Percentiles rank a stretch among this genome's conserved stretches.
Conservation (phyloP, 1,140 invertebrate genomes). For the Achatina immaculata region DNA sequence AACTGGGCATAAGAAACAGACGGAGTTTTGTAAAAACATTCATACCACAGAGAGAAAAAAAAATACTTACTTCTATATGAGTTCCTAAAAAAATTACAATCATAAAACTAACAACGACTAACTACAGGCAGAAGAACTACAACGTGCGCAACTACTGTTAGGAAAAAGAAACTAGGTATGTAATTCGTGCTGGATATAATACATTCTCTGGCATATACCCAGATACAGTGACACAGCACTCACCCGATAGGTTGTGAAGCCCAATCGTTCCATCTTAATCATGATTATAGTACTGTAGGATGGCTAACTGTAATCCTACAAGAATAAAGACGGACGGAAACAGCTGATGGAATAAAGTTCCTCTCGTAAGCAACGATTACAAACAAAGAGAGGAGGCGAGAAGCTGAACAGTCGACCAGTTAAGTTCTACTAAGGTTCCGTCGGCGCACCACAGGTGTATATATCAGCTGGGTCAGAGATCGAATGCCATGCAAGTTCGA, state of each 20-base stretch:
- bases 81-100: no score
- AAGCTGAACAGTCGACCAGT: background rate
- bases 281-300: slow-evolving; percentile 52
- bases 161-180: no score
- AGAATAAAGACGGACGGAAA: background rate
- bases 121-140: no score
- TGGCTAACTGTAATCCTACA: background rate
- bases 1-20: background rate
- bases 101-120: no score
- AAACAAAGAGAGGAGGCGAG: no score
- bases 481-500: slow-evolving; percentile 24
- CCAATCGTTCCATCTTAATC: slow-evolving; percentile 67
- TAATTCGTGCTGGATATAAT: no score
- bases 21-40: background rate
- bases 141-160: no score
- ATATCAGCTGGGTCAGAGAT: background rate
- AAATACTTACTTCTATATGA: no score
- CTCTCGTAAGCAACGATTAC: no score
- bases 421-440: background rate
- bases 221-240: slow-evolving; percentile 41
- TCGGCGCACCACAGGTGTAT: background rate
- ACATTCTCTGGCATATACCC: no score
- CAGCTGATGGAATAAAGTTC: no score
- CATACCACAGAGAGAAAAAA: no score
- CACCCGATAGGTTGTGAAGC: slow-evolving; percentile 66